These are phyloP conservation scores for Rhinatrema bivittatum DNA, from an alignment of 2,797 vertebrate species.

Conservation along the genomic window DNA sequence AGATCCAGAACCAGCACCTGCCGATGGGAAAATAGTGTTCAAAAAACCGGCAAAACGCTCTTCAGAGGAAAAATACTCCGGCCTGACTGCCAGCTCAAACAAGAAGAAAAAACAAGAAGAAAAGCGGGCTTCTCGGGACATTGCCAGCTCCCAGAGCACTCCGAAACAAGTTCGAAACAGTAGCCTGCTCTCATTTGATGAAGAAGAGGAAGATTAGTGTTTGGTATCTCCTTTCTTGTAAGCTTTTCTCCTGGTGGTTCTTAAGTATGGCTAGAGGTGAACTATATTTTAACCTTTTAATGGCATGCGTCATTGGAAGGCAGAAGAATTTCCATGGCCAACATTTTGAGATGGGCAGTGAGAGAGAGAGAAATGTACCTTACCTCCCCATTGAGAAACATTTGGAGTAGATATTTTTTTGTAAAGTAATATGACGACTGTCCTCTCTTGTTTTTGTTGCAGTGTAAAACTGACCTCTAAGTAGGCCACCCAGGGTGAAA, in stretches of 20 bases:
- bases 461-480: no score
- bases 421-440: no score
- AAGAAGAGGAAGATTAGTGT: constrained; percentile 77
- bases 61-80: constrained; percentile 72
- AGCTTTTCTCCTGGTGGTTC: not conserved
- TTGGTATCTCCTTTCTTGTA: constrained; percentile 6
- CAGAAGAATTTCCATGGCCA: no score
- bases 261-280: no score
- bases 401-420: no score
- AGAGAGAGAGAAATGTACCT: no score
- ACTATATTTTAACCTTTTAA: no score
- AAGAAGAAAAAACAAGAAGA: constrained; percentile 73
- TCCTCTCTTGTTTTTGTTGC: no score
- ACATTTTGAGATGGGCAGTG: no score
- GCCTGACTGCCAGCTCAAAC: constrained; percentile 83
- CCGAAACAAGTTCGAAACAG: constrained; percentile 84
- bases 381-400: no score
- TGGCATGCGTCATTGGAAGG: no score
- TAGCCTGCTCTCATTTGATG: constrained; percentile 89
- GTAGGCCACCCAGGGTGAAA: no score
- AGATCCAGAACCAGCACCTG: constrained; percentile 64
- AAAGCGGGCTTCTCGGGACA: constrained; percentile 29
- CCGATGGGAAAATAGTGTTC: constrained; percentile 86
- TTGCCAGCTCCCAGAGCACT: constrained; percentile 45
- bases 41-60: constrained; percentile 86